Evolutionary conservation across 2,113 vertebrate genomes (phyloP), one percentile per base, ranked within the genome.

Genomic region (Arizona elegans): DNA sequence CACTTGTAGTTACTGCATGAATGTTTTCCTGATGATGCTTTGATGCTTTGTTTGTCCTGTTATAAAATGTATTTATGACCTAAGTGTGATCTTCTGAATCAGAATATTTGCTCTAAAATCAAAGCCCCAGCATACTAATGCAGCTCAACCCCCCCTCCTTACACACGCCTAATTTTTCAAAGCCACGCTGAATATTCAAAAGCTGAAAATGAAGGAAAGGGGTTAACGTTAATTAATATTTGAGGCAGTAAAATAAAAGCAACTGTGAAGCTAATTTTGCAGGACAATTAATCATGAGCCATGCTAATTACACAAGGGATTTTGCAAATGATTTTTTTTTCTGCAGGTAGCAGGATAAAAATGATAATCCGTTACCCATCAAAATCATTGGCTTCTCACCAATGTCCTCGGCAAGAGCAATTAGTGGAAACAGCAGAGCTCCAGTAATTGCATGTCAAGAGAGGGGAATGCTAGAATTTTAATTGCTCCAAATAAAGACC

Each of bases 191-290:
- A 99, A 99, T 99, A 99, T 99, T 99, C 98, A 99, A 98, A 98
- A 98, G 98, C 98, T 96, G 97, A 97, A 97, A 98, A 97, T 97
- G 97, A 98, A 98, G 98, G 97, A 98, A 98, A 98, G 98, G 98
- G 98, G 98, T 99, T 99, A 99, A 99, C 98, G 98, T 99, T 99
- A 99, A 99, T 99, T 99, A 99, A 99, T 99, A 99, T 99, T 99
- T 98, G 98, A 98, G 98, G 98, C 98, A 97, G 98, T 99, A 98
- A 99, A 99, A 99, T 99, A 99, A 99, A 99, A 99, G 98, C 98
- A 98, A 98, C 98, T 98, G 98, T 98, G 97, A 98, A 97, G 98
- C 99, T 99, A 99, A 99, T 99, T 99, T 99, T 99, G 99, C 99
- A 98, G 98, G 98, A 99, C 98, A 99, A 99, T 99, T 99, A 99